A percentile compares a stretch with the other conserved stretches of the same genome.
These are phyloP conservation scores for Lamprotornis superbus DNA, from an alignment of 2,113 vertebrate genomes.

Conservation along the genomic window DNA sequence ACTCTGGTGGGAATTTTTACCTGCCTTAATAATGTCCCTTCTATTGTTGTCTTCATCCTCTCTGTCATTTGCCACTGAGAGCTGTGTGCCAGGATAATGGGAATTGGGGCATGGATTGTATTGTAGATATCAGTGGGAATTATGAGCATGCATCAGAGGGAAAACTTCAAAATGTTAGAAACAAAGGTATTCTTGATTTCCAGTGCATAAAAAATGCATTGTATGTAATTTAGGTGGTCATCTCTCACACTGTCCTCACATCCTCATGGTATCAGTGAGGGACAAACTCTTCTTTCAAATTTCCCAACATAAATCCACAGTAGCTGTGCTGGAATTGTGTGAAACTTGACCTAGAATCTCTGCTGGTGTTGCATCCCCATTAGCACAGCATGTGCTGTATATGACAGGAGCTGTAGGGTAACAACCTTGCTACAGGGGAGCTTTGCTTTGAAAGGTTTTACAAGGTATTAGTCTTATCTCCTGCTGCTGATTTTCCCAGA, in stretches of 20 bases:
- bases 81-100: neutral
- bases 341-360: neutral
- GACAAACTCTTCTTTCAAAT: neutral
- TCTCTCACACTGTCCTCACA: neutral
- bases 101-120: neutral
- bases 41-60: constrained; percentile 10
- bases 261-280: neutral
- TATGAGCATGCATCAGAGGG: neutral
- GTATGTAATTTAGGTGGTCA: neutral
- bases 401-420: neutral
- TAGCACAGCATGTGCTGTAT: neutral
- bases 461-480: neutral
- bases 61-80: neutral
- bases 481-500: neutral
- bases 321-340: neutral
- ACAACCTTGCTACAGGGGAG: neutral
- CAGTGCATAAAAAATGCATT: neutral
- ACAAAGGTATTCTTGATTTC: neutral
- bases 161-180: neutral
- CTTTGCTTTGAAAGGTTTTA: neutral
- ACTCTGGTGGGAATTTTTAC: neutral
- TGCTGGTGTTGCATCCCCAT: neutral
- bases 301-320: neutral
- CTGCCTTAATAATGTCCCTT: neutral
- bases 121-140: constrained; percentile 4